Evolutionary conservation across 1,140 invertebrate genomes (phyloP), one percentile per base, ranked within the genome.

Genomic region (Meteorus sp.): DNA sequence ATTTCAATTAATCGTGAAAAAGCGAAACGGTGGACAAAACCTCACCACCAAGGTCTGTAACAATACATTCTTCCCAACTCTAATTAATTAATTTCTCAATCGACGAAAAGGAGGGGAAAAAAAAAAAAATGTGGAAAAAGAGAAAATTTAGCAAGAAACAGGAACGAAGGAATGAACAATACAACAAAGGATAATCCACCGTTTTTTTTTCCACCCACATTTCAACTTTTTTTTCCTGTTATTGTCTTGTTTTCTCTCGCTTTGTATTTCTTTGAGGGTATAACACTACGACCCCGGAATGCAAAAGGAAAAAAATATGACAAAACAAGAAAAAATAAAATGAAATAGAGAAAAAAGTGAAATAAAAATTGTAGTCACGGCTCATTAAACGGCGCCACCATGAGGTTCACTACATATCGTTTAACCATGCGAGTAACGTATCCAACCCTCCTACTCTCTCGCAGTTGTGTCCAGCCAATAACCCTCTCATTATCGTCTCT

Each of bases 311-410:
- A n/a, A n/a, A n/a, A n/a, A n/a, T n/a, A n/a, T n/a, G n/a, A n/a
- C n/a, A n/a, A n/a, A n/a, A n/a, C n/a, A n/a, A 35, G 23, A 33
- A 50, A 22, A 19, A 37, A 50, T 15, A 33, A 29, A 43, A 51
- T 52, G 23, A 58, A 47, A 37, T 22, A 48, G 25, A 50, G 25
- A 39, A 25, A 56, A 15, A 47, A 9, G 13, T 13, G 48, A 56
- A 56, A 56, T 35, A 48, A 23, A 47, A 17, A 19, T 47, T 23
- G 52, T 13, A 55, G 56, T 52, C 31, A 59, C 25, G 56, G 56
- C 37, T 59, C 56, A 59, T 59, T 59, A 59, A 59, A 59, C 56
- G 48, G 56, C 56, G 48, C 56, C 35, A 59, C 47, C 48, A 51
- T 25, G 15, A 7, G 13, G 8, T 13, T 19, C 23, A 27, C 25